Conservation (phyloP, 1,140 invertebrate genomes). For the roundworm (Caenorhabditis elegans) region WBcel235 BX284603.4:6929001-6929500, state of each 20-base stretch:
- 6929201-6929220: not conserved
- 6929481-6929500: no score
- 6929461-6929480: no score
- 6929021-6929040: not conserved
- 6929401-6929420: not conserved
- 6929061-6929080: no score
- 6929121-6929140: no score
- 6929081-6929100: no score
- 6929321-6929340: not conserved
- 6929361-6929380: not conserved
- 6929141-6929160: no score
- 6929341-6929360: constrained; percentile 24
- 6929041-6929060: not conserved
- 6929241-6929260: not conserved
- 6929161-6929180: no score
- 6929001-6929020: not conserved
- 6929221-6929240: not conserved
- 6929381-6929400: not conserved
- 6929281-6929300: not conserved
- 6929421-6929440: no score
- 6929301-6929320: not conserved
- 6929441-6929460: no score
- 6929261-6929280: not conserved
- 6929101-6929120: no score
- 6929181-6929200: no score